These are phyloP conservation scores for Rhizomys pruinosus DNA, from an alignment of 2,113 vertebrate genomes.

Conservation along the genomic window DNA sequence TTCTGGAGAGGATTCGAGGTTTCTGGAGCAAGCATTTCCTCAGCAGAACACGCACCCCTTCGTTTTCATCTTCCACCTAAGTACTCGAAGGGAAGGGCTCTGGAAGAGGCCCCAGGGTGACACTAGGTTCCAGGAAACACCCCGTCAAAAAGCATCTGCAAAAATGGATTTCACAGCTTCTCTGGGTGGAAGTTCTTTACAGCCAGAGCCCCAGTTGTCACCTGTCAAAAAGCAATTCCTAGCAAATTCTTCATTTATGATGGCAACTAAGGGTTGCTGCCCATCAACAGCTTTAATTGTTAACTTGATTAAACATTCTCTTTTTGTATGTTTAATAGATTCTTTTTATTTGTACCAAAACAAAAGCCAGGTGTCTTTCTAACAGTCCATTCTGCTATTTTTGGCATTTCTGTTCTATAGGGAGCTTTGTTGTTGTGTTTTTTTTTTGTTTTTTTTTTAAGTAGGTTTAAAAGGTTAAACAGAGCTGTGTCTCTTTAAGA, in stretches of 20 bases:
- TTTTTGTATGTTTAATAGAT: slow-evolving; percentile 20
- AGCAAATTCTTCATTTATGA: slow-evolving; percentile 49
- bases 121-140: background rate
- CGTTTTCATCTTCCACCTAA: no score
- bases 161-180: slow-evolving; percentile 40
- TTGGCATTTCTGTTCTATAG: background rate
- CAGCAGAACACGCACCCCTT: background rate
- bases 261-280: background rate
- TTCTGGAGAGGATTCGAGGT: background rate
- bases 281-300: slow-evolving; percentile 8
- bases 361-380: slow-evolving; percentile 2
- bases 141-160: slow-evolving; percentile 45
- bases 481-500: slow-evolving; percentile 64
- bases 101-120: background rate
- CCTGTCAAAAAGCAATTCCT: slow-evolving; percentile 35
- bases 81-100: background rate
- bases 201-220: slow-evolving; percentile 34
- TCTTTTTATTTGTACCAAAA: slow-evolving; percentile 21
- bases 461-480: slow-evolving; percentile 56
- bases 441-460: background rate
- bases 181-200: slow-evolving; percentile 24
- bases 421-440: no score
- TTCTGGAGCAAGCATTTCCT: no score
- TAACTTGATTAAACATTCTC: slow-evolving; percentile 38
- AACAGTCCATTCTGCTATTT: background rate